Percentiles rank a stretch among this genome's conserved stretches.
These are phyloP conservation scores for Cnemophilus loriae DNA, from an alignment of 2,113 vertebrate species.

Conservation along the genomic window DNA sequence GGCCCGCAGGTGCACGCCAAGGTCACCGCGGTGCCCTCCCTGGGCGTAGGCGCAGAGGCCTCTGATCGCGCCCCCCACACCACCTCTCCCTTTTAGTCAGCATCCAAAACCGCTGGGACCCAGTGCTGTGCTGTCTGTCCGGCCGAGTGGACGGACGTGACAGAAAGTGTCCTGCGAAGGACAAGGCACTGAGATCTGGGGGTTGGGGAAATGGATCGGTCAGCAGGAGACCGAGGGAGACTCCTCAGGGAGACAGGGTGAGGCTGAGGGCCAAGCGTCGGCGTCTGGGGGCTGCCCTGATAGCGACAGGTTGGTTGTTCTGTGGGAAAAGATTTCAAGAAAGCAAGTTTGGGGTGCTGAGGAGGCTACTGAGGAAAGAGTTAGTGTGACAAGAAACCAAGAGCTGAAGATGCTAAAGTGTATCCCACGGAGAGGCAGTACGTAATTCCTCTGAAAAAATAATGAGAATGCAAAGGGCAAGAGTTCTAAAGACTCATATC, in stretches of 20 bases:
- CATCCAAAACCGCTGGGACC: accelerated
- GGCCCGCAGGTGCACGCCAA: background rate
- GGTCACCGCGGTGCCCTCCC: background rate
- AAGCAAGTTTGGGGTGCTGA: background rate
- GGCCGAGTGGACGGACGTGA: accelerated
- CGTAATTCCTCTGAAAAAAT: background rate
- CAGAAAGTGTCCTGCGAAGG: background rate
- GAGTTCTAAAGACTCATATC: background rate
- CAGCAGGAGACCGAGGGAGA: background rate
- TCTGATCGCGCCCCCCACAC: background rate
- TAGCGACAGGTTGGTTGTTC: background rate
- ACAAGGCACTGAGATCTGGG: no score
- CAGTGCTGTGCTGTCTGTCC: accelerated
- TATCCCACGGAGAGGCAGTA: background rate
- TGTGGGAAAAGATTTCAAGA: background rate
- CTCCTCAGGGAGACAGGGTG: no score
- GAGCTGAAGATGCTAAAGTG: background rate
- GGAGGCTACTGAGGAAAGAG: background rate
- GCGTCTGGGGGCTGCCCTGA: background rate
- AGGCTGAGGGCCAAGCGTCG: accelerated
- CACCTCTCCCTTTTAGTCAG: background rate
- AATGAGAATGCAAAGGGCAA: background rate
- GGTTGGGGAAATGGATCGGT: accelerated
- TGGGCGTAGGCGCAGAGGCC: background rate
- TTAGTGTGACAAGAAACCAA: background rate